Conservation (phyloP, 2,797 vertebrate species). For the Pitangus sulphuratus region DNA sequence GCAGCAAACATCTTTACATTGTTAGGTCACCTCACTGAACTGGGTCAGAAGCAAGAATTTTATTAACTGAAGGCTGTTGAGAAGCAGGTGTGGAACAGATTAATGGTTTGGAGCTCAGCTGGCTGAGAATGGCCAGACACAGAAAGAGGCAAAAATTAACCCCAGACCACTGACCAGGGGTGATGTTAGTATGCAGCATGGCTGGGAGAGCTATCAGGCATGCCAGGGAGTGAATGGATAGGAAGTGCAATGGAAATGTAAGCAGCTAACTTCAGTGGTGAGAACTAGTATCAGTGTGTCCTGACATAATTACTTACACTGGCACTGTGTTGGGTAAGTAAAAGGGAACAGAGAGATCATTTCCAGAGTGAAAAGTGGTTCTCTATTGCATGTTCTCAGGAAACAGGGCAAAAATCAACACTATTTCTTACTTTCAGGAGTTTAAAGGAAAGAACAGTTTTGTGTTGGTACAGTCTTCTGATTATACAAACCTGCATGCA, state of each 20-base stretch:
- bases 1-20: neutral
- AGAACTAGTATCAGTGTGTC: neutral
- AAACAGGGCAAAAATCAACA: neutral
- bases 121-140: neutral
- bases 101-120: constrained; percentile 14
- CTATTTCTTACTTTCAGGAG: neutral
- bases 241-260: neutral
- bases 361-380: neutral
- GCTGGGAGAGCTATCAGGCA: neutral
- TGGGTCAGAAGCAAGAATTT: constrained; percentile 2
- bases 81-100: constrained; percentile 36
- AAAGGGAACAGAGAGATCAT: neutral
- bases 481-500: neutral
- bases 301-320: neutral
- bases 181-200: neutral
- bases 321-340: neutral
- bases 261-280: neutral
- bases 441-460: neutral
- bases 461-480: neutral
- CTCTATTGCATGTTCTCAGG: neutral
- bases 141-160: neutral
- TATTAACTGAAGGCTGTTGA: constrained; percentile 20
- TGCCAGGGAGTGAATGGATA: neutral
- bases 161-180: neutral
- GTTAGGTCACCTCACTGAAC: neutral